phyloP scores from a whole-genome alignment of 1,140 invertebrate species.

The Mesaphorura yosii region DNA sequence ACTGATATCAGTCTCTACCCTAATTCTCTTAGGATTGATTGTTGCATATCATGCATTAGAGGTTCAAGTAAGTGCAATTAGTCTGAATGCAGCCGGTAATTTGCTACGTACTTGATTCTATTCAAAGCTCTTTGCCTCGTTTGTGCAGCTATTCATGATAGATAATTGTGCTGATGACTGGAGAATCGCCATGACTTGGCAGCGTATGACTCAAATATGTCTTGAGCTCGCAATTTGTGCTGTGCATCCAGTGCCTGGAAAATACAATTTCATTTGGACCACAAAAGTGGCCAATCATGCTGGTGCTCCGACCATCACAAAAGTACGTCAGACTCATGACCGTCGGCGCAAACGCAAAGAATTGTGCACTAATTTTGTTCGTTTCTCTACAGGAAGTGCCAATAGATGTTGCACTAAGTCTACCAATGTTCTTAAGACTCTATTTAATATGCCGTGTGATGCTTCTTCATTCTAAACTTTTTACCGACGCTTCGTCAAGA shows the following conservation, averaged over 20 bases:
- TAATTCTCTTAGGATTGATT: conserved; percentile 95
- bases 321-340: not conserved
- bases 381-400: conserved; percentile 57
- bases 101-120: no score
- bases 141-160: conserved; percentile 91
- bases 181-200: conserved; percentile 98
- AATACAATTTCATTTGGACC: conserved; percentile 92
- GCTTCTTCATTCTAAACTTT: conserved; percentile 97
- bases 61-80: conserved; percentile 77
- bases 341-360: not conserved
- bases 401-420: conserved; percentile 87
- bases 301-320: conserved; percentile 1
- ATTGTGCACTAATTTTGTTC: no score
- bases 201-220: conserved; percentile 80
- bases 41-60: conserved; percentile 98
- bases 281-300: conserved; percentile 59
- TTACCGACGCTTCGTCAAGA: conserved; percentile 64
- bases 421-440: conserved; percentile 98
- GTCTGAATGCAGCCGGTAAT: no score
- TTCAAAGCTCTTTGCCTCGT: no score
- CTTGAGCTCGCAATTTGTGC: conserved; percentile 83
- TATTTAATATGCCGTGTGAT: conserved; percentile 99
- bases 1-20: conserved; percentile 94
- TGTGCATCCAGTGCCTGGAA: conserved; percentile 62
- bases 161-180: conserved; percentile 99